Conservation (phyloP, 2,113 vertebrate genomes). For the Phyllostomus hastatus region DNA sequence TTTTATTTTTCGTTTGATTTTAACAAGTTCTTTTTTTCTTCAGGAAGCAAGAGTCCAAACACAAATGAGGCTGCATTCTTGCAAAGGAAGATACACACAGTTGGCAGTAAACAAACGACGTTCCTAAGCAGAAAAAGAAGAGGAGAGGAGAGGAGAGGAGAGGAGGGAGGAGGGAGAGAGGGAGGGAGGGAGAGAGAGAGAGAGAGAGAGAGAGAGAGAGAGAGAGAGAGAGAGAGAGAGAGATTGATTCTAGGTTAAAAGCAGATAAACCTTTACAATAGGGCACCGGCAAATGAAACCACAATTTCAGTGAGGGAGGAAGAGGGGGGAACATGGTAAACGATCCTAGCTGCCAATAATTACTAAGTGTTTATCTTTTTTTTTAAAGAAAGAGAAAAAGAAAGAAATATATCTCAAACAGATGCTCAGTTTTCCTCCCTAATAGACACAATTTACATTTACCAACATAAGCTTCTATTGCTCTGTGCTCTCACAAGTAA, state of each 20-base stretch:
- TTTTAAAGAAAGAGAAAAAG: neutral
- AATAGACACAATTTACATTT: slow-evolving; percentile 39
- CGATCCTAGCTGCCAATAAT: slow-evolving; percentile 39
- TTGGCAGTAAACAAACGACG: slow-evolving; percentile 6
- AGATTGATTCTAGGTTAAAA: slow-evolving; percentile 37
- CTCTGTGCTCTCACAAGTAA: slow-evolving; percentile 67
- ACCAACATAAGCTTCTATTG: slow-evolving; percentile 38
- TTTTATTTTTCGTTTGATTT: slow-evolving; percentile 55
- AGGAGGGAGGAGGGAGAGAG: neutral
- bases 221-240: neutral
- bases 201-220: neutral
- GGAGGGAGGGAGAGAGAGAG: neutral
- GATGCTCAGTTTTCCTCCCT: slow-evolving; percentile 35
- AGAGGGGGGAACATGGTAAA: neutral
- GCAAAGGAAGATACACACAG: slow-evolving; percentile 19
- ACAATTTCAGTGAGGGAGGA: slow-evolving; percentile 28
- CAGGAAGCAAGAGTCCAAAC: neutral
- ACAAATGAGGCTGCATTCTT: slow-evolving; percentile 37
- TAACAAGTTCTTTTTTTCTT: slow-evolving; percentile 3
- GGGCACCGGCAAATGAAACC: slow-evolving; percentile 17
- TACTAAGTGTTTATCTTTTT: slow-evolving; percentile 38
- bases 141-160: neutral
- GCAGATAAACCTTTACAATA: slow-evolving; percentile 48
- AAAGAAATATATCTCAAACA: slow-evolving; percentile 55
- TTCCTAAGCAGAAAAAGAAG: neutral